Evolutionary conservation across 1,140 invertebrate genomes (phyloP), one percentile per base, ranked within the genome.

Genomic region (Dendroctonus valens): DNA sequence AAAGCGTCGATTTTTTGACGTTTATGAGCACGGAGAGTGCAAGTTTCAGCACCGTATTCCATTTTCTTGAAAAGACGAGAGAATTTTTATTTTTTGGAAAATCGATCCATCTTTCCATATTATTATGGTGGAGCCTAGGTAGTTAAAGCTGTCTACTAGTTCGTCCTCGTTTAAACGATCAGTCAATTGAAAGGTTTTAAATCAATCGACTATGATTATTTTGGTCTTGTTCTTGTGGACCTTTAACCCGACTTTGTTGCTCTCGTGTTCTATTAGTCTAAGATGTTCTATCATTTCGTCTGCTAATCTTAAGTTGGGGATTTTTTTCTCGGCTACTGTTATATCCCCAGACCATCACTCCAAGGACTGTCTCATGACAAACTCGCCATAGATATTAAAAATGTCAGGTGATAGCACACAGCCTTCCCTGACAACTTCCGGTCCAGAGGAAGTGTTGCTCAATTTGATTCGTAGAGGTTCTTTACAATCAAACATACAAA

Each of bases 41-140:
- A n/a, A n/a, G n/a, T n/a, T n/a, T n/a, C n/a, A n/a, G n/a, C n/a
- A n/a, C n/a, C n/a, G n/a, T n/a, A n/a, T n/a, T n/a, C n/a, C n/a
- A n/a, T n/a, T n/a, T n/a, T n/a, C n/a, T n/a, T n/a, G n/a, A n/a
- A n/a, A n/a, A n/a, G n/a, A n/a, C n/a, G n/a, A n/a, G n/a, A n/a
- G n/a, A n/a, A n/a, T n/a, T n/a, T n/a, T n/a, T n/a, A n/a, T n/a
- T n/a, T n/a, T n/a, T n/a, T n/a, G n/a, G n/a, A n/a, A n/a, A n/a
- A n/a, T n/a, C n/a, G n/a, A n/a, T n/a, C n/a, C n/a, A n/a, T n/a
- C n/a, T n/a, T n/a, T n/a, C n/a, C n/a, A n/a, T n/a, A n/a, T n/a
- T n/a, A n/a, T n/a, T 46, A 46, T 46, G 44, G 44, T 46, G 12
- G 44, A 46, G 44, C 44, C 44, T 46, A 46, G 12, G 44, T 46